These are phyloP conservation scores for Anagrus nilaparvatae DNA, from an alignment of 1,140 invertebrate species.

Conservation along the genomic window DNA sequence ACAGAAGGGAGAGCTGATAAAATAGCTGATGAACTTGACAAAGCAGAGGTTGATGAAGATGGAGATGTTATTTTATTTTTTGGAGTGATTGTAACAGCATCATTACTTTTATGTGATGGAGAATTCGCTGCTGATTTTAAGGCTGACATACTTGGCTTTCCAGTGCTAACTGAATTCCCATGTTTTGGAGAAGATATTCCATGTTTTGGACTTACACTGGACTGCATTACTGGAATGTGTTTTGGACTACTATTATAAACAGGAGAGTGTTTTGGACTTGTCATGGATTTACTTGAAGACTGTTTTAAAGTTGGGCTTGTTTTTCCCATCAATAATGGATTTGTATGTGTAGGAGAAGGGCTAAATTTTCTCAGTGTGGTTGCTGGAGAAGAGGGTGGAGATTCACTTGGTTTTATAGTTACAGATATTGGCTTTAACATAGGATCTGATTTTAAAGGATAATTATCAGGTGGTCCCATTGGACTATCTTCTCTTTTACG, in stretches of 20 bases:
- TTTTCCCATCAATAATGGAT: constrained; percentile 46
- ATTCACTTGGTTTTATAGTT: constrained; percentile 57
- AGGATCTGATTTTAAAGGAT: constrained; percentile 57
- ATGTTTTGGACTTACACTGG: constrained; percentile 56
- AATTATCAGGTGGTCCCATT: constrained; percentile 77
- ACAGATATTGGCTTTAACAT: constrained; percentile 62
- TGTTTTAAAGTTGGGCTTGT: constrained; percentile 49
- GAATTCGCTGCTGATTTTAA: constrained; percentile 69
- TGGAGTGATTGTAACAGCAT: constrained; percentile 20
- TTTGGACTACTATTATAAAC: constrained; percentile 71
- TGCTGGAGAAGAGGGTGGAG: constrained; percentile 51
- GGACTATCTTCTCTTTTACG: constrained; percentile 65
- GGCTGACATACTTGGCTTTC: constrained; percentile 81
- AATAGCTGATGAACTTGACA: constrained; percentile 40
- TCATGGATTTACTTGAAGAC: constrained; percentile 46
- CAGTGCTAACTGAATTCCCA: constrained; percentile 53
- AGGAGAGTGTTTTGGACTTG: constrained; percentile 64
- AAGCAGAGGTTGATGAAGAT: constrained; percentile 22
- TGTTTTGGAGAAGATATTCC: constrained; percentile 68
- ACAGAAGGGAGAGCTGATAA: constrained; percentile 27
- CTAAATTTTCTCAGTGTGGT: constrained; percentile 54
- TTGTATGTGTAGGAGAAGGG: constrained; percentile 56
- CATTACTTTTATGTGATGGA: constrained; percentile 35
- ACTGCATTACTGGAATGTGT: constrained; percentile 43
- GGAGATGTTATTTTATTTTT: constrained; percentile 30